Evolutionary conservation across 1,140 invertebrate genomes (phyloP), one percentile per base, ranked within the genome.

Genomic region (Hirudo medicinalis): DNA sequence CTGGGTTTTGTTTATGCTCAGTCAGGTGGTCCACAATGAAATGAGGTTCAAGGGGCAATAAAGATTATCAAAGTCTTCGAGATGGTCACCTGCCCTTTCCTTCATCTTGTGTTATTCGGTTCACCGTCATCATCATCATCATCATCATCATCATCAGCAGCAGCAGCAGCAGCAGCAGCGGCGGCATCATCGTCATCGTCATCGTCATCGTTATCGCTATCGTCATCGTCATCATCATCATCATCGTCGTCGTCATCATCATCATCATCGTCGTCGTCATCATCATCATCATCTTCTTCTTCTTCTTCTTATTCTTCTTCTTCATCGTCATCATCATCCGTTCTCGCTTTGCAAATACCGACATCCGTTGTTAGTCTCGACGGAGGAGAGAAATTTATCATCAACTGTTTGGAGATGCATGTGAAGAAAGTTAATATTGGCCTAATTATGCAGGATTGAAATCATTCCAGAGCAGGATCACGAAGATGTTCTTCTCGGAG

Each of bases 111-210:
- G 11, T 49, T 49, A 15, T 9, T 49, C 4, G 15, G 4, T 49
- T 75, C 74, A 67, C 13, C 60, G 54, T 72, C 72, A 55, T 60
- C 75, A 22, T 71, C 68, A 29, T 72, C 71, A 25, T 74, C 74
- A 54, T 74, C 72, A 69, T 71, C 69, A 53, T 77, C 72, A 27
- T 71, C 71, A 53, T 67, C 74, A 73, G 25, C 43, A 75, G 57
- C 68, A 25, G 3, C 72, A 29, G 29, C 54, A 57, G 53, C 73
- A 76, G 73, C 72, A 63, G 55, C 78, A 66, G 81, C 79, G 67
- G 76, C 75, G 25, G 73, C 75, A 72, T 80, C 77, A 72, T 81
- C 77, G 63, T 78, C 79, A 73, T 76, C 80, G 67, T 79, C 79
- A 73, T 81, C 53, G 15, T 72, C 74, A 53, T 76, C 72, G 67